Percentiles rank a stretch among this genome's conserved stretches.
Evolutionary conservation across 2,888 invertebrate species (phyloP).

Genomic region (Lapara coniferarum): DNA sequence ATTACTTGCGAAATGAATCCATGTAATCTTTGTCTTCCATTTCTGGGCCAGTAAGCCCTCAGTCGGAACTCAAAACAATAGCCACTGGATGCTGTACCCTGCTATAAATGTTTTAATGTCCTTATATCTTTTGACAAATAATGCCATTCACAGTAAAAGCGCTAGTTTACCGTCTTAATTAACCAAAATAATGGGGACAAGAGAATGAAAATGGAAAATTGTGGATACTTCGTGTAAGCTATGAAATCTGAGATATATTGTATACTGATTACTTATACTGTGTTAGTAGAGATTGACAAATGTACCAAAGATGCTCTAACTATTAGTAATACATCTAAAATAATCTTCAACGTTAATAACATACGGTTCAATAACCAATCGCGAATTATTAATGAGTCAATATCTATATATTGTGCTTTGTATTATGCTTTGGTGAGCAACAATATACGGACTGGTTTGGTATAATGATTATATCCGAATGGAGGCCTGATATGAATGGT

Average conservation of each 20-base stretch:
- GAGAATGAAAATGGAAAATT: slow-evolving; percentile 1
- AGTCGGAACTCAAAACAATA: slow-evolving; percentile 32
- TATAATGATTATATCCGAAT: slow-evolving; percentile 59
- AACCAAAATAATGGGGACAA: neutral
- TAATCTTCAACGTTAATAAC: neutral
- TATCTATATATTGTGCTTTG: neutral
- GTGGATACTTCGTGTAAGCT: neutral
- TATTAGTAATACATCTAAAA: neutral
- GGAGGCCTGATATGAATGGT: slow-evolving; percentile 38
- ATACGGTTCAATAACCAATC: neutral
- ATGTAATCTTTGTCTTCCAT: slow-evolving; percentile 32
- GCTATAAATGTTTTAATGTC: slow-evolving; percentile 27
- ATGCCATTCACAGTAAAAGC: slow-evolving; percentile 10
- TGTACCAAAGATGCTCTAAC: too few relatives aligned
- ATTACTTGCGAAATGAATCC: slow-evolving; percentile 32
- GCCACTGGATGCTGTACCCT: slow-evolving; percentile 33
- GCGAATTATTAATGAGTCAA: neutral
- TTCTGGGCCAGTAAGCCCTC: slow-evolving; percentile 33
- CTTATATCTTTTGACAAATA: slow-evolving; percentile 8
- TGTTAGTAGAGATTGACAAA: neutral
- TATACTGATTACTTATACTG: neutral
- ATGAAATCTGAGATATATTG: neutral
- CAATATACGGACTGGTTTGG: slow-evolving; percentile 37
- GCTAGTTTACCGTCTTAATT: slow-evolving; percentile 13
- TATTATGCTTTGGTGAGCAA: neutral